Evolutionary conservation across 2,888 invertebrate species (phyloP).

Genomic region (Glyphotaelius pellucidus): DNA sequence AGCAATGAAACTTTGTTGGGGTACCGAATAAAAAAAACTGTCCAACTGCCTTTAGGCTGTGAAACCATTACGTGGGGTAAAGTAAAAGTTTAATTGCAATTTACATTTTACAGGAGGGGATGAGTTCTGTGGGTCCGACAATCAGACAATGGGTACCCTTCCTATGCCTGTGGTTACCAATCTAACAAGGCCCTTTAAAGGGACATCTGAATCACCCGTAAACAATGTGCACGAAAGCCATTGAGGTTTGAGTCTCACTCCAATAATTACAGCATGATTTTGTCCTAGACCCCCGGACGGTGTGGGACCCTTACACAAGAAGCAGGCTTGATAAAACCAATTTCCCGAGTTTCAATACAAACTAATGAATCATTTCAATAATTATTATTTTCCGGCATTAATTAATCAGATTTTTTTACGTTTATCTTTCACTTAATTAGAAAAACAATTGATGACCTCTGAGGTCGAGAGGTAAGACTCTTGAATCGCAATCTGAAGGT

Average conservation of each 20-base stretch:
- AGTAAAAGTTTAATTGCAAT: constrained; percentile 4
- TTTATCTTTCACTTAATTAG: no score
- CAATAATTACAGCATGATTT: background rate
- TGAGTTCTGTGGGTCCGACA: background rate
- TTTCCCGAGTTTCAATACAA: background rate
- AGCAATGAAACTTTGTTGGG: background rate
- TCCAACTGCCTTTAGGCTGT: background rate
- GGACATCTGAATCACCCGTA: constrained; percentile 4
- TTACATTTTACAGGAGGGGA: background rate
- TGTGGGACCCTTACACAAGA: background rate
- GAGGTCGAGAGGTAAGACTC: no score
- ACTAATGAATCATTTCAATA: background rate
- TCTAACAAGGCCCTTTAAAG: constrained; percentile 5
- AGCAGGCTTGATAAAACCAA: background rate
- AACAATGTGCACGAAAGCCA: constrained; percentile 13
- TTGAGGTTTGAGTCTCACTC: constrained; percentile 8
- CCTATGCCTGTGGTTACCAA: background rate
- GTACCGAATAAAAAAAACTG: background rate
- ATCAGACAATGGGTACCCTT: background rate
- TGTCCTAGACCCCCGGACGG: background rate
- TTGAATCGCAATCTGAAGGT: no score
- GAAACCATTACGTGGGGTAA: background rate
- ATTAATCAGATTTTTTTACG: no score
- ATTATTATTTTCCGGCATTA: no score
- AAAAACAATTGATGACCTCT: no score